Evolutionary conservation across 2,888 invertebrate species (phyloP).

Genomic region (Lasioglossum oenotherae): DNA sequence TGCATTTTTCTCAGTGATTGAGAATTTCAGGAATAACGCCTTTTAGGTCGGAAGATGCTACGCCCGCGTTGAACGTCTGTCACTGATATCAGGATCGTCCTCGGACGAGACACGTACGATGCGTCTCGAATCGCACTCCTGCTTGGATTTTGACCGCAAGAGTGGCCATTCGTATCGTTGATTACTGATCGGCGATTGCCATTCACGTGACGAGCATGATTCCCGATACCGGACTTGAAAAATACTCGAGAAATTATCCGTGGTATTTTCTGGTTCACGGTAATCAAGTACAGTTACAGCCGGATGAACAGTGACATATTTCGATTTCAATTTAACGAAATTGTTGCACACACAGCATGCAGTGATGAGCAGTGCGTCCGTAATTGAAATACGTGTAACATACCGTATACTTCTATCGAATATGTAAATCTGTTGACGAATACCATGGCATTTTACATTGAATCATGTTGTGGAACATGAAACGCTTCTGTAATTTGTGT

Average conservation of each 20-base stretch:
- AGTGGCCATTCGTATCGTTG: constrained; percentile 28
- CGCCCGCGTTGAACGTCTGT: background rate
- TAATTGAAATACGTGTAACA: background rate
- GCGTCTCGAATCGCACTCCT: constrained; percentile 35
- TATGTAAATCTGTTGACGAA: no score
- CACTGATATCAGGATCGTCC: background rate
- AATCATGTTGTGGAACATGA: no score
- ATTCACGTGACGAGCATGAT: constrained; percentile 52
- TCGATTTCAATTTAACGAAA: constrained; percentile 40
- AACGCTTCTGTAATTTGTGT: no score
- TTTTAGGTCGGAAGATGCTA: background rate
- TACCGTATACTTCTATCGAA: no score
- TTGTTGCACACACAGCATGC: background rate
- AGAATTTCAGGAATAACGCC: background rate
- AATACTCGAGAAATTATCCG: constrained; percentile 49
- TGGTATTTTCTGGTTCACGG: constrained; percentile 45
- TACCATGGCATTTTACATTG: no score
- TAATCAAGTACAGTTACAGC: constrained; percentile 61
- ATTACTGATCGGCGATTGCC: constrained; percentile 56
- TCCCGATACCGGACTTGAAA: background rate
- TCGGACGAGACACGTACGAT: constrained; percentile 3
- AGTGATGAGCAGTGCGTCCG: background rate
- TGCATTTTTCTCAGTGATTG: background rate
- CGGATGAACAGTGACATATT: constrained; percentile 15
- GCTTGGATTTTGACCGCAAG: constrained; percentile 41